Base-by-base conservation (phyloP, 2,888 invertebrate species). In the Coronaproctus castanopsis region DNA sequence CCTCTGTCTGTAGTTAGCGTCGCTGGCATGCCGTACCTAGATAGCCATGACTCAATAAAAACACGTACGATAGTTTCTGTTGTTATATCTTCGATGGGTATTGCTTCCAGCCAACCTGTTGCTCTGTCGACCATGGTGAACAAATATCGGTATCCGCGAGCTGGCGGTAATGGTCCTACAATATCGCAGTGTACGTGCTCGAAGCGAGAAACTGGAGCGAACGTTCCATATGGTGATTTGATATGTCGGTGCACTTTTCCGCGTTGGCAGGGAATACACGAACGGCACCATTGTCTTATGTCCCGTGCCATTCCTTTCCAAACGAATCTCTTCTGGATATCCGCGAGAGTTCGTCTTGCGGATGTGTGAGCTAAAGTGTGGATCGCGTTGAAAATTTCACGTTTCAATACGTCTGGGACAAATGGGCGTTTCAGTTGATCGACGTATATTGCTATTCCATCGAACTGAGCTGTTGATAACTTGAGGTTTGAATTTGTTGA, bases 181-280 rank as follows among this genome's bases (percentile, higher is more conserved):
- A 75, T 64, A 64, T 75, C 72, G 2, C 74, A 66, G 64, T 74
- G 72, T 3, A 73, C 65, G 60, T 72, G 71, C 2, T 65, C 61
- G 63, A 74, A 72, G 18, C 70, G 63, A 5, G 55, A 58, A 53
- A 65, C 61, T 18, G 69, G 65, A n/a, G 62, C 57, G 54, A 67
- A 67, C 51, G 55, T 58, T 21, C 62, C 64, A 19, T 66, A 59
- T 21, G 64, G 64, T 0, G 65, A 56, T 2, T 24, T 49, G 18
- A 64, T 66, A 62, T 70, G 69, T 3, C 68, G 61, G 1, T 63
- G 56, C 1, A 70, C 57, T 59, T 71, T 71, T 2, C 65, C 53
- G 19, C 62, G 59, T 59, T 71, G 71, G 59, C 69, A 71, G 0
- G 62, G 50, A 2, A 66, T n/a, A 60, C 70, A 71, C 2, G 64